A percentile compares a stretch with the other conserved stretches of the same genome.
phyloP scores from a whole-genome alignment of 2,113 vertebrate genomes.

The Epinephelus cyanopodus region DNA sequence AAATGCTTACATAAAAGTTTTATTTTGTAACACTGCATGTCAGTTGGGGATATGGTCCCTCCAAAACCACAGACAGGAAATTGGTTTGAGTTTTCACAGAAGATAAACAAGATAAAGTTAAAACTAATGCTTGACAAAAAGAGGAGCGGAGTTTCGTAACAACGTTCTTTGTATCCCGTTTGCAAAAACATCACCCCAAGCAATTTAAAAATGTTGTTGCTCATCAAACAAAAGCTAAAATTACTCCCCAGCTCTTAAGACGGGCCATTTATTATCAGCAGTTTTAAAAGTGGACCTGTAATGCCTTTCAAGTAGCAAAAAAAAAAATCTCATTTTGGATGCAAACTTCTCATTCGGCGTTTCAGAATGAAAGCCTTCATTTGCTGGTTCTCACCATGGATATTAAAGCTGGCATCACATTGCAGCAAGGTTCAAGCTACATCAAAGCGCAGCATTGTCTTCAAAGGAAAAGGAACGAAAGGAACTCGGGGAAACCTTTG shows the following conservation, averaged over 20 bases:
- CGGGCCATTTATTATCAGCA: constrained; percentile 9
- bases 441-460: constrained; percentile 69
- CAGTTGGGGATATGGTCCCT: not conserved
- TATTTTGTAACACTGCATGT: not conserved
- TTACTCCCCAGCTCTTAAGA: not conserved
- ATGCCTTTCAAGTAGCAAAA: constrained; percentile 12
- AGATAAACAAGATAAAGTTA: not conserved
- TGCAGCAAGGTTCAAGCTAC: constrained; percentile 55
- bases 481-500: constrained; percentile 56
- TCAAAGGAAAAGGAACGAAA: constrained; percentile 51
- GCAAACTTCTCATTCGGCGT: constrained; percentile 15
- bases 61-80: not conserved
- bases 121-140: not conserved
- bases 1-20: not conserved
- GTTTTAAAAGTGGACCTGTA: not conserved
- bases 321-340: constrained; percentile 41
- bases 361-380: constrained; percentile 41
- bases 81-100: not conserved
- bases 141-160: not conserved
- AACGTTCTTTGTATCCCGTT: not conserved
- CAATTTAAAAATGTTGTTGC: constrained; percentile 15
- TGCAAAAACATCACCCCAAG: not conserved
- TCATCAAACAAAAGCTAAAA: constrained; percentile 21
- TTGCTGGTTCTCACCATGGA: constrained; percentile 36
- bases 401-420: constrained; percentile 52